Base-by-base conservation (phyloP, 2,888 invertebrate species). In the Dasysyrphus tricinctus region DNA sequence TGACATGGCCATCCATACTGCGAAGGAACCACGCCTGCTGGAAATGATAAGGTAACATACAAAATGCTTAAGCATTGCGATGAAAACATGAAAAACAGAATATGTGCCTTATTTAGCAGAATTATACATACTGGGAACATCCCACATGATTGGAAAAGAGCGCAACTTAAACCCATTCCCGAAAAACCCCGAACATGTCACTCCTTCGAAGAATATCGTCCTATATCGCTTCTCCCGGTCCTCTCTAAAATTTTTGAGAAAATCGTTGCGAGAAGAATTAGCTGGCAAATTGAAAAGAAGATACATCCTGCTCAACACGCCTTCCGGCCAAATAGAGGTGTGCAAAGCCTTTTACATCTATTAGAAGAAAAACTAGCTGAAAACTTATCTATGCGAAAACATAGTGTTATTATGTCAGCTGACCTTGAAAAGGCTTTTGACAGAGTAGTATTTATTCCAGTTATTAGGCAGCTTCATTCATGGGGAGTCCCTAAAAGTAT, bases 141-240 rank as follows among this genome's bases (percentile, higher is more conserved):
- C 19, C 57, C 57, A 11, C 44, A 72, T 9, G 57, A 72, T 29
- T 72, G 72, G 47, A 72, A 72, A 34, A 29, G 16, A 14, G 72
- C 72, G 9, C 14, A 19, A 8, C 34, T 72, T 3, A 72, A 47
- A 8, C 57, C 72, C 12, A 61, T 59, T n/a, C 49, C 49, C 3
- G 61, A 73, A 73, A 59, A 47, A 32, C 1, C 47, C 14, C 6
- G 14, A 7, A 56, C n/a, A 56, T 56, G 32, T 14, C 32, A 14
- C 8, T 56, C 12, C 1, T 59, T 49, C 6, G 47, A 59, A 4
- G 47, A 34, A 34, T 72, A 57, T 47, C 44, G 44, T 16, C 44
- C 44, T 2, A 47, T 47, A 6, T 47, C 16, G 16, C 16, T 47
- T 9, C 44, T 47, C 44, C 44, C 16, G 8, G 16, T 47, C 6